Conservation (phyloP, 2,888 invertebrate species). For the Bellardia pandia region DNA sequence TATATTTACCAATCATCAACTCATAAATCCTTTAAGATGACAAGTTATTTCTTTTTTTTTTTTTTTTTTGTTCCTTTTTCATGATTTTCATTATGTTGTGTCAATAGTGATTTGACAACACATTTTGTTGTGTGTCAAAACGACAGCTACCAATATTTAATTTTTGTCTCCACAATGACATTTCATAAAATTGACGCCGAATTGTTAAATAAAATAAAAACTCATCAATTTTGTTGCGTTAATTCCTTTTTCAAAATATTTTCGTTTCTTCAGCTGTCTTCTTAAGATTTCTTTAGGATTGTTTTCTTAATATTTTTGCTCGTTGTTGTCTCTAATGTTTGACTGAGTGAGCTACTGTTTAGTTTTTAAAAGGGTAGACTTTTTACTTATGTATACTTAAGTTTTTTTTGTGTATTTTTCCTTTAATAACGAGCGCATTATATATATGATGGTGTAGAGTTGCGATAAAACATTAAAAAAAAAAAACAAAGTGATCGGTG, state of each 20-base stretch:
- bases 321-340: neutral
- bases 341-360: slow-evolving; percentile 50
- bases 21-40: slow-evolving; percentile 61
- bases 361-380: slow-evolving; percentile 42
- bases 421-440: slow-evolving; percentile 14
- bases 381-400: neutral
- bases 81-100: slow-evolving; percentile 18
- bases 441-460: slow-evolving; percentile 20
- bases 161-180: slow-evolving; percentile 56
- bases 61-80: neutral
- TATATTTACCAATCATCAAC: slow-evolving; percentile 38
- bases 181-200: slow-evolving; percentile 41
- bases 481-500: slow-evolving; percentile 7
- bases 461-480: slow-evolving; percentile 36
- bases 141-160: slow-evolving; percentile 64
- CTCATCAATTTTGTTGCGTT: slow-evolving; percentile 47
- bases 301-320: slow-evolving; percentile 27
- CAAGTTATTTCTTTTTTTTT: slow-evolving; percentile 26
- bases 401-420: slow-evolving; percentile 16
- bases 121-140: slow-evolving; percentile 54
- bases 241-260: slow-evolving; percentile 57
- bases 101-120: slow-evolving; percentile 49
- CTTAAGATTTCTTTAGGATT: slow-evolving; percentile 66
- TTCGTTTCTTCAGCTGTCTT: slow-evolving; percentile 59
- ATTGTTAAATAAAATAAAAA: slow-evolving; percentile 23